Base-by-base conservation (phyloP, 2,888 invertebrate species). In the Eupelmus urozonus region DNA sequence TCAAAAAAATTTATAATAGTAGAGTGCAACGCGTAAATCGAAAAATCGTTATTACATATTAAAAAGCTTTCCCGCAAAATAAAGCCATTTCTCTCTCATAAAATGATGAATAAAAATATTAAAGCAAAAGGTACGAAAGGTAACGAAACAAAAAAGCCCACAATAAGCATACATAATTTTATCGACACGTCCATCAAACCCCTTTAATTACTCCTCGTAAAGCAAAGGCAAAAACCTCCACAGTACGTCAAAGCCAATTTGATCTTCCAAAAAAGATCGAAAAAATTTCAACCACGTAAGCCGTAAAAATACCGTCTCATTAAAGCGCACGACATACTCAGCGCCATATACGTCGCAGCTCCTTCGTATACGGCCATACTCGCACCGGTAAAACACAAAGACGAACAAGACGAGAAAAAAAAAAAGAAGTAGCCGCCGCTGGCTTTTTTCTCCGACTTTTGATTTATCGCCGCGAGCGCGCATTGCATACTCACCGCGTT, bases 261-360 rank as follows among this genome's bases (percentile, higher is more conserved):
- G 25, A 25, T 27, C 69, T n/a, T 45, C 18, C 16, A 45, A 42
- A 51, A 55, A 57, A 57, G 13, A 13, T 3, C 1, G 18, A 55
- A 57, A 69, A 57, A 55, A 67, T 34, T 55, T 2, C 55, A 55
- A 11, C 57, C 18, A 11, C 42, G 13, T 4, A 20, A 55, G 42
- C 16, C 40, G n/a, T 57, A 69, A 60, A 70, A 70, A 70, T 70
- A 70, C 70, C 45, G 49, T 70, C 70, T 70, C 70, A 60, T 70
- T 70, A 70, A 59, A 60, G 18, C 20, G 18, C 59, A 49, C 27
- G 45, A 60, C 57, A 70, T 70, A 59, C 70, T 59, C 59, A 18
- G 13, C 70, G 18, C 70, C 57, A 60, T 70, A 70, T 70, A 70
- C 45, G 59, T 49, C 59, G 42, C 23, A n/a, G 42, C 40, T 69